Percentiles rank a stretch among this genome's conserved stretches.
phyloP scores from a whole-genome alignment of 2,888 invertebrate species.

The Brenthis ino region DNA sequence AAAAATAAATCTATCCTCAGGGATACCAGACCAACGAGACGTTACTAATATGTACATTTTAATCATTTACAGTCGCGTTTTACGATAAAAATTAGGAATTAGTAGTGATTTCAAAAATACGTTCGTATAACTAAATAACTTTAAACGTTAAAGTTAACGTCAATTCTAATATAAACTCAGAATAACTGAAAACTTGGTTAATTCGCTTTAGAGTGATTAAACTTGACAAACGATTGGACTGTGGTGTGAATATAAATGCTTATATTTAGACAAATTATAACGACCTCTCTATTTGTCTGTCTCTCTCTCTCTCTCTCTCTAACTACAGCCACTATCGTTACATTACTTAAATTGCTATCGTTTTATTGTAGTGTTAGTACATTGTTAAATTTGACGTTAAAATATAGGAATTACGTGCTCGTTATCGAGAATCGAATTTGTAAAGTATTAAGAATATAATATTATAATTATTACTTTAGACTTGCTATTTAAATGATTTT shows the following conservation, averaged over 20 bases:
- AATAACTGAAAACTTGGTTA: slow-evolving; percentile 56
- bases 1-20: no score
- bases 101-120: background rate
- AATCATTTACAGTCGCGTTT: no score
- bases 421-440: no score
- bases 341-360: slow-evolving; percentile 2
- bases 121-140: no score
- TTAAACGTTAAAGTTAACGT: slow-evolving; percentile 1
- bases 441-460: no score
- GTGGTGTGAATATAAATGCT: slow-evolving; percentile 55
- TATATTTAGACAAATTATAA: slow-evolving; percentile 26
- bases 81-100: no score
- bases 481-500: no score
- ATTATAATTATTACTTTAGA: no score
- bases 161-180: slow-evolving; percentile 38
- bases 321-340: background rate
- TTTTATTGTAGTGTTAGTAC: background rate
- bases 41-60: no score
- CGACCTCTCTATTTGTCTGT: background rate
- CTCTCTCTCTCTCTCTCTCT: slow-evolving; percentile 1
- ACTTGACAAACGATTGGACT: slow-evolving; percentile 52
- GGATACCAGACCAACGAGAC: no score
- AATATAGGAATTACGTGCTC: no score
- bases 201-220: slow-evolving; percentile 59
- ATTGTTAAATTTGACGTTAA: background rate